Base-by-base conservation (phyloP, 2,888 invertebrate species). In the Hipparchia semele region DNA sequence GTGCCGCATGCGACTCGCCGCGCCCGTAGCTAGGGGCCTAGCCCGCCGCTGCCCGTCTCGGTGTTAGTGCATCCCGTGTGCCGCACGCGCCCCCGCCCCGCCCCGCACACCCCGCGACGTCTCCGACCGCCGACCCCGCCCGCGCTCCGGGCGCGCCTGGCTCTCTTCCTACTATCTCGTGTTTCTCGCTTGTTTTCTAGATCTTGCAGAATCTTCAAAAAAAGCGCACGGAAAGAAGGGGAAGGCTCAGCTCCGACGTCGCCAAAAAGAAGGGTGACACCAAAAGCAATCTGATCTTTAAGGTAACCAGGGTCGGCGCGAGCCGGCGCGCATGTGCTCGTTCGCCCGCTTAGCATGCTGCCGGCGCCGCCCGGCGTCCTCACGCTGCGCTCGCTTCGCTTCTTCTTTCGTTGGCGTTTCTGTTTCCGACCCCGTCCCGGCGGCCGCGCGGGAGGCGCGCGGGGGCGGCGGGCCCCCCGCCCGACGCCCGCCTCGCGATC, bases 121-220 rank as follows among this genome's bases (percentile, higher is more conserved):
- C 83, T 82, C 85, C 80, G 85, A 86, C 84, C 87, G 88, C 88
- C 87, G 79, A 77, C 80, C 84, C 83, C 83, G 81, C 86, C 86
- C 85, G 85, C 87, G 84, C 87, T 86, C 87, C 84, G 89, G 87
- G 90, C 91, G 92, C 92, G 90, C 88, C 94, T 90, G 87, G 91
- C 93, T 94, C 94, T 94, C 95, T 95, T 95, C 95, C 95, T 96
- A 96, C 96, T 96, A 96, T 96, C 96, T 96, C 96, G 96, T 96
- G 96, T 96, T 96, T 96, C 96, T 96, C 96, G 96, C 96, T 96
- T 96, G 95, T 96, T 96, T 97, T 98, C 97, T 98, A 98, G 98
- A 98, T 98, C 97, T 98, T 98, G 97, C 98, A 98, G 98, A 98
- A 98, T 96, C 98, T 98, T 95, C 98, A 98, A 97, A 98, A 98